Conservation (phyloP, 2,888 invertebrate species). For the Lobophora halterata region DNA sequence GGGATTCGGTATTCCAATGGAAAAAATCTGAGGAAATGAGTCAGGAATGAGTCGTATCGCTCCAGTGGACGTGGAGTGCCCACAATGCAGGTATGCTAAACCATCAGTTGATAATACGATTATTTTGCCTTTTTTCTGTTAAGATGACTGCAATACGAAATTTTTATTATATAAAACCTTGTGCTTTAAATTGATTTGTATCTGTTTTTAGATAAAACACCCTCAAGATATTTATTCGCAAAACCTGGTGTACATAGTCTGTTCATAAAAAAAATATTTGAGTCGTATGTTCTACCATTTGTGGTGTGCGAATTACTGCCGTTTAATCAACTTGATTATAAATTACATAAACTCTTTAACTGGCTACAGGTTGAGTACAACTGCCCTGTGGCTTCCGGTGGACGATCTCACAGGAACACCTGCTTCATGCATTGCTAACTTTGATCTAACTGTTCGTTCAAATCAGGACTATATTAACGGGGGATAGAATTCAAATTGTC, state of each 20-base stretch:
- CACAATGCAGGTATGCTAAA: conserved; percentile 11
- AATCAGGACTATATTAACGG: conserved; percentile 1
- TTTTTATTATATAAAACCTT: too few species aligned
- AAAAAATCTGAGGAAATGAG: conserved; percentile 71
- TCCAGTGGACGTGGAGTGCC: conserved; percentile 43
- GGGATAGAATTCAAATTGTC: conserved; percentile 6
- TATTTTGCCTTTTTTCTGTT: background rate
- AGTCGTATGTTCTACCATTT: too few species aligned
- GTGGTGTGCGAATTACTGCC: too few species aligned
- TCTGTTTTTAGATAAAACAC: too few species aligned
- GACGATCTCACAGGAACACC: conserved; percentile 46
- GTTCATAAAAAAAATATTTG: too few species aligned
- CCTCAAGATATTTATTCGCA: too few species aligned
- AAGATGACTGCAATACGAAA: too few species aligned
- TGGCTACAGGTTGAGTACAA: conserved; percentile 10
- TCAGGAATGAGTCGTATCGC: conserved; percentile 58
- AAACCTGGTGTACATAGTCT: too few species aligned
- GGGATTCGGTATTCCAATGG: conserved; percentile 46
- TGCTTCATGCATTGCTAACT: conserved; percentile 37
- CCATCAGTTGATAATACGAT: background rate
- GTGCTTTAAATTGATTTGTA: too few species aligned
- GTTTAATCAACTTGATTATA: too few species aligned
- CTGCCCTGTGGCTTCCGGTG: conserved; percentile 55
- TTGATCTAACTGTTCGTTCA: conserved; percentile 2
- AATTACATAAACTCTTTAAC: too few species aligned